Evolutionary conservation across 2,113 vertebrate genomes (phyloP).

Genomic region (Polypterus senegalus): DNA sequence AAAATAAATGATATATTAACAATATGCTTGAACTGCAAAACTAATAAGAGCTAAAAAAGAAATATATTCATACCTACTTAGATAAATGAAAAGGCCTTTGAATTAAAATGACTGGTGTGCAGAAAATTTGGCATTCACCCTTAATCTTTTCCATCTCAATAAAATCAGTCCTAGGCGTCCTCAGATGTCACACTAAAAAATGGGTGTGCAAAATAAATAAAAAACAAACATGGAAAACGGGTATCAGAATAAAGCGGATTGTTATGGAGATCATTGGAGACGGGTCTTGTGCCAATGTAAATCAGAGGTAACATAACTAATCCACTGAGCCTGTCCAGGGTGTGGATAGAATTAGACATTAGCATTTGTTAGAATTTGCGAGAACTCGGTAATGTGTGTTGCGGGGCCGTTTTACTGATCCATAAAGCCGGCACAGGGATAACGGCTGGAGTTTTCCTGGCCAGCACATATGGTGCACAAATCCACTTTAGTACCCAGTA

Average conservation of each 20-base stretch:
- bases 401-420: constrained; percentile 52
- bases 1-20: too few species aligned
- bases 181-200: too few species aligned
- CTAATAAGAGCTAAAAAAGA: too few species aligned
- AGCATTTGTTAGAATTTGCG: constrained; percentile 45
- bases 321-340: constrained; percentile 48
- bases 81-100: too few species aligned
- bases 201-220: too few species aligned
- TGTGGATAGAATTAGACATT: constrained; percentile 46
- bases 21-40: too few species aligned
- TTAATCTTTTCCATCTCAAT: too few species aligned
- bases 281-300: constrained; percentile 39
- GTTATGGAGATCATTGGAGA: constrained; percentile 31
- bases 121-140: too few species aligned
- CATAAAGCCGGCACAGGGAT: constrained; percentile 49
- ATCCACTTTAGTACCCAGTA: constrained; percentile 37
- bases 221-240: too few species aligned
- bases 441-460: constrained; percentile 43
- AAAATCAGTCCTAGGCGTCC: too few species aligned
- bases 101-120: too few species aligned
- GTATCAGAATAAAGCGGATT: not conserved
- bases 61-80: too few species aligned
- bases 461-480: constrained; percentile 40
- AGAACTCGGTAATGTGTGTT: constrained; percentile 41
- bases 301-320: constrained; percentile 42